Conservation (phyloP, 2,888 invertebrate species). For the Cerceris rybyensis region DNA sequence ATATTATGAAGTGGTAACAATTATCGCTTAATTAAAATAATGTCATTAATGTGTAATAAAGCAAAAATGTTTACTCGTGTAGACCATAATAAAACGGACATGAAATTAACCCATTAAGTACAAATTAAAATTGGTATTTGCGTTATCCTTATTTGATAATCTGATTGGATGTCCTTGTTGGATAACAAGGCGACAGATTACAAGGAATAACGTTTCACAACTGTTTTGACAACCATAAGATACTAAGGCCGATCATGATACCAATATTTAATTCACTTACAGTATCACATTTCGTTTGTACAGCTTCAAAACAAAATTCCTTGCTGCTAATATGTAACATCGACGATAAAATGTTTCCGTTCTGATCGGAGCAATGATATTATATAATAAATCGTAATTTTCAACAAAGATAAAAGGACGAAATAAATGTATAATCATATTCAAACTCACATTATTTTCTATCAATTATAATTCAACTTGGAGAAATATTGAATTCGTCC, state of each 20-base stretch:
- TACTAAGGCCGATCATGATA: slow-evolving; percentile 35
- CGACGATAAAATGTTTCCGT: too few species aligned
- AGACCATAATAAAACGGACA: background rate
- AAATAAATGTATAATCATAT: too few species aligned
- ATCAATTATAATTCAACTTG: too few species aligned
- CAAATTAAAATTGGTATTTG: background rate
- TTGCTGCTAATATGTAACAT: background rate
- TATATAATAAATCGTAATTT: too few species aligned
- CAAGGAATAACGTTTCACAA: slow-evolving; percentile 38
- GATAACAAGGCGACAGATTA: slow-evolving; percentile 11
- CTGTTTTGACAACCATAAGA: slow-evolving; percentile 16
- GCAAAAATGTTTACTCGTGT: slow-evolving; percentile 27
- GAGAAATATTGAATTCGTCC: too few species aligned
- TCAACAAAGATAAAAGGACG: too few species aligned
- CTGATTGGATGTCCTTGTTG: background rate
- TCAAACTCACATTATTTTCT: too few species aligned
- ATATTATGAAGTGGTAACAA: too few species aligned
- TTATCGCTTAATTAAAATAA: too few species aligned
- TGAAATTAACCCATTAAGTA: background rate
- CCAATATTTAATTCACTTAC: slow-evolving; percentile 28
- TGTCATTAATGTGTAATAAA: too few species aligned
- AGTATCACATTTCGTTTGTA: background rate
- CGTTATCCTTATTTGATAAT: slow-evolving; percentile 23
- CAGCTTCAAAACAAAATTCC: background rate
- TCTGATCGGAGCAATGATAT: too few species aligned